Conservation (phyloP, 1,140 invertebrate species). For the Drosophila repleta region DNA sequence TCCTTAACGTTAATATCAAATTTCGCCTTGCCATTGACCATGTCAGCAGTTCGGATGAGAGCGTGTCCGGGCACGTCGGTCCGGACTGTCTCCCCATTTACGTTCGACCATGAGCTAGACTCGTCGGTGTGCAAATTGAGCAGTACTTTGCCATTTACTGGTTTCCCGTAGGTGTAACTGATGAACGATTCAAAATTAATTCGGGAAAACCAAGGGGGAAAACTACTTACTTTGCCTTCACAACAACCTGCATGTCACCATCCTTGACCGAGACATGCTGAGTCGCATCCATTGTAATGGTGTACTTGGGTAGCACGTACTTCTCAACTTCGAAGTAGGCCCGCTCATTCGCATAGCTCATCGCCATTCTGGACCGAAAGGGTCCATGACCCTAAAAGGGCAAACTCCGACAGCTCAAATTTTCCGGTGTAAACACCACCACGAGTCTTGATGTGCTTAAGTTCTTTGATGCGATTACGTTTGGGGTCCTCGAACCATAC, state of each 20-base stretch:
- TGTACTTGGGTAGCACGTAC: constrained; percentile 96
- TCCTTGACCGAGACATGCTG: constrained; percentile 93
- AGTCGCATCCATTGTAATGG: constrained; percentile 92
- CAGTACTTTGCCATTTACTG: not conserved
- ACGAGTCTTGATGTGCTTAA: constrained; percentile 88
- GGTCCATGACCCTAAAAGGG: constrained; percentile 94
- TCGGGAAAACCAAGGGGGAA: constrained; percentile 74
- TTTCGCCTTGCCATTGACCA: constrained; percentile 88
- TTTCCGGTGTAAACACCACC: constrained; percentile 90
- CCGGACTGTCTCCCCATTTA: not conserved
- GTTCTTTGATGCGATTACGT: constrained; percentile 88
- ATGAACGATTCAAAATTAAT: not conserved
- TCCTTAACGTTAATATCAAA: constrained; percentile 89
- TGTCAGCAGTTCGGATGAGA: constrained; percentile 87
- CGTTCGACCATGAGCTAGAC: not conserved
- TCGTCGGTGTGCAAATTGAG: not conserved
- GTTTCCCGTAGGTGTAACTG: not conserved
- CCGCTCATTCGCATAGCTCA: constrained; percentile 37
- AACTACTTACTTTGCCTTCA: constrained; percentile 88
- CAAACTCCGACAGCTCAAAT: constrained; percentile 91
- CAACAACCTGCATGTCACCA: constrained; percentile 89
- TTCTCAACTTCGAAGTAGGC: constrained; percentile 87
- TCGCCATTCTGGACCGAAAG: constrained; percentile 78
- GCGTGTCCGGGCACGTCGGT: not conserved
- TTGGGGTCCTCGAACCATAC: constrained; percentile 72